Evolutionary conservation across 2,113 vertebrate genomes (phyloP), one percentile per base, ranked within the genome.

Genomic region (Lycaon pictus): DNA sequence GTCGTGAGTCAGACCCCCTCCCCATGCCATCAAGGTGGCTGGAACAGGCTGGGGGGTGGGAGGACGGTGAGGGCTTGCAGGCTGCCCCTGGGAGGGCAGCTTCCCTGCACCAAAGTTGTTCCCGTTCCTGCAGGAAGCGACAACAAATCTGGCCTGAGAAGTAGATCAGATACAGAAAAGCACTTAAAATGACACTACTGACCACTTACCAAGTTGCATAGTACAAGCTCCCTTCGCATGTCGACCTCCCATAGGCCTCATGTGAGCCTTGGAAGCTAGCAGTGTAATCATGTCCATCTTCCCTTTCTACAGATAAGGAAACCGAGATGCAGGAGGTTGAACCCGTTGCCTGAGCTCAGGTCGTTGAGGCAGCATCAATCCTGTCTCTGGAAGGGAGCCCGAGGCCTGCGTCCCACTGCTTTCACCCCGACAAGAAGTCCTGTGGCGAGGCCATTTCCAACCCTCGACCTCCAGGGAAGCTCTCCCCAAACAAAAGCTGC

Each of bases 401-500:
- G 19, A 8, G 4, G 25, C 35, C 22, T 19, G 51, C 11, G 32
- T 7, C 37, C 32, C 4, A 7, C 20, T 55, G 11, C 27, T 35
- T 72, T 43, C 55, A 8, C 15, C 0, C 5, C 19, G 32, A 58
- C 29, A 2, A n/a, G 58, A 35, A 4, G 37, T 13, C 48, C 5
- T 3, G 7, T 1, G 0, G 13, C 1, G 10, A 32, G 77, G 48
- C 22, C 22, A 0, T 11, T 10, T 56, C 37, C 27, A 16, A 0
- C 23, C 23, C 0, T 3, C 2, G 0, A 13, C 3, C 82, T 43
- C 58, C 7, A n/a, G 25, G 16, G 19, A 51, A 1, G 11, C 11
- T 51, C 37, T 35, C 51, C 82, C 37, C 67, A 74, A 63, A n/a
- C 35, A 12, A 19, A 62, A 51, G 19, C 32, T 27, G 77, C 37